A percentile compares a stretch with the other conserved stretches of the same genome.
These are phyloP conservation scores for Vollenhovia emeryi DNA, from an alignment of 1,140 invertebrate genomes.

Conservation along the genomic window DNA sequence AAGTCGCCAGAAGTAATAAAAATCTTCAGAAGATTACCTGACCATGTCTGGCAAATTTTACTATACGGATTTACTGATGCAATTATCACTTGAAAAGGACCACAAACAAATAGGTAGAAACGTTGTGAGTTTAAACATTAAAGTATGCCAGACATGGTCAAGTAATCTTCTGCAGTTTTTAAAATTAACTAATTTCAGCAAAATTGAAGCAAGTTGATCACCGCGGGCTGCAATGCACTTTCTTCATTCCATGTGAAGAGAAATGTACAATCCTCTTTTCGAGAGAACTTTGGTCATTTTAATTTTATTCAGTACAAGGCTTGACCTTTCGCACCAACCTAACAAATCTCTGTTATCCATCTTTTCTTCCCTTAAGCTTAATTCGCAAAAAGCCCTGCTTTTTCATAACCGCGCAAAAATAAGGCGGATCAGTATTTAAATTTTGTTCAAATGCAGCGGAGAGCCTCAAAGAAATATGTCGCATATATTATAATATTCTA, in stretches of 20 bases:
- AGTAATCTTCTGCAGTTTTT: too few relatives aligned
- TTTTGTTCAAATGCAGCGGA: not conserved
- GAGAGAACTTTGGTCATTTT: not conserved
- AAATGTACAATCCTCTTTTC: not conserved
- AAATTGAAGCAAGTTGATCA: not conserved
- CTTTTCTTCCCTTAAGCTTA: not conserved
- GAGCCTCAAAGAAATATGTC: not conserved
- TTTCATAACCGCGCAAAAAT: not conserved
- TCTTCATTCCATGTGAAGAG: not conserved
- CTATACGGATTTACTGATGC: too few relatives aligned
- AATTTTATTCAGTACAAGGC: not conserved
- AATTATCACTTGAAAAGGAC: too few relatives aligned
- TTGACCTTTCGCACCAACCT: not conserved
- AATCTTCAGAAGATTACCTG: too few relatives aligned
- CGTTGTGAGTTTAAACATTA: too few relatives aligned
- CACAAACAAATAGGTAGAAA: too few relatives aligned
- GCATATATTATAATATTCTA: not conserved
- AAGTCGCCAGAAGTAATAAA: too few relatives aligned
- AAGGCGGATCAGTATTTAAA: too few relatives aligned
- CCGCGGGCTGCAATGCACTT: not conserved
- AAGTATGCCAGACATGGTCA: too few relatives aligned
- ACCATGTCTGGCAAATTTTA: too few relatives aligned
- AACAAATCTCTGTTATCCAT: not conserved
- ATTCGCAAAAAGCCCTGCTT: not conserved
- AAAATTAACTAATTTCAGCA: not conserved